Evolutionary conservation across 1,140 invertebrate species (phyloP).

Genomic region (Diploscapter pachys): DNA sequence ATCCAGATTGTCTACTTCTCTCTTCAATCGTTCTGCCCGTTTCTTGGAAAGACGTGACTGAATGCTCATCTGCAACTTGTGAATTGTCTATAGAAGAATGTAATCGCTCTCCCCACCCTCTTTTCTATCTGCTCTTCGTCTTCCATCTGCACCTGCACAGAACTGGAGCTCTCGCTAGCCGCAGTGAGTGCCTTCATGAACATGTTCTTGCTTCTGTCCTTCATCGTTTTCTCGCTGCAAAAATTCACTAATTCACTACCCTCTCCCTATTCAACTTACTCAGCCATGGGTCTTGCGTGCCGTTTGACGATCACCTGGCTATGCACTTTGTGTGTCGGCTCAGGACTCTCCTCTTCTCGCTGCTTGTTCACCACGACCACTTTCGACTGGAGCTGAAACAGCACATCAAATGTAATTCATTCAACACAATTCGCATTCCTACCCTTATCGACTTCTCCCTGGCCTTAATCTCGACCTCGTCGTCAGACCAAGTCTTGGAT

Average conservation of each 20-base stretch:
- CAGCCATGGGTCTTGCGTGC: constrained; percentile 15
- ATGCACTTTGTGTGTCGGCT: constrained; percentile 5
- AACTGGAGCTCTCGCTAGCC: constrained; percentile 14
- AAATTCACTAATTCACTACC: background rate
- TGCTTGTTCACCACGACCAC: background rate
- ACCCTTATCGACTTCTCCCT: background rate
- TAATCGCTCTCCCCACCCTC: constrained; percentile 16
- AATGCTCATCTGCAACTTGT: background rate
- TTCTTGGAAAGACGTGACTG: constrained; percentile 7
- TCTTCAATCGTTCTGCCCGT: constrained; percentile 7
- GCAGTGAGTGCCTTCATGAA: constrained; percentile 29
- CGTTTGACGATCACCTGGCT: constrained; percentile 21
- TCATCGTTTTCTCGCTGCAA: constrained; percentile 7
- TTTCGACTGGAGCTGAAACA: background rate
- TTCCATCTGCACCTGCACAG: constrained; percentile 3
- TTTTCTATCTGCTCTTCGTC: background rate
- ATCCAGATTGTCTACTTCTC: background rate
- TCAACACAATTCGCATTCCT: too few species aligned
- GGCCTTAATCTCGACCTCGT: constrained; percentile 3
- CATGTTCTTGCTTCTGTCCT: constrained; percentile 13
- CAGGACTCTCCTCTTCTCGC: background rate
- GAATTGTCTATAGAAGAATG: constrained; percentile 8
- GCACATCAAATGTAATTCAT: background rate
- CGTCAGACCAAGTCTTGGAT: constrained; percentile 18
- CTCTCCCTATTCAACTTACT: constrained; percentile 10